Evolutionary conservation across 1,140 invertebrate species (phyloP).

Genomic region (Acyrthosiphon pisum): DNA sequence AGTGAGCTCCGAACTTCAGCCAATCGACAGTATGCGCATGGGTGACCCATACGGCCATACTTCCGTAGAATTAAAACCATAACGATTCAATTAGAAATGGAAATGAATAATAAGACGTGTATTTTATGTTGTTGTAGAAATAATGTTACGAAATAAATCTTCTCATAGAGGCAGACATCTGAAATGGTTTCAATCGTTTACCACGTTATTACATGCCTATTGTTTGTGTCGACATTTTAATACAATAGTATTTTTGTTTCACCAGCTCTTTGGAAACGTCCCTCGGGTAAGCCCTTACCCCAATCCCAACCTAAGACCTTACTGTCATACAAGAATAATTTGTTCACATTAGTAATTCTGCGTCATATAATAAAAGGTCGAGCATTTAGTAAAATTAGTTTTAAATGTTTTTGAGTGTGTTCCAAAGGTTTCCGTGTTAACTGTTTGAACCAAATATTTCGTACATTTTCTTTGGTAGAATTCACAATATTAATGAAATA

Average conservation of each 20-base stretch:
- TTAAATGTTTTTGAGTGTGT: not conserved
- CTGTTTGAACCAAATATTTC: not conserved
- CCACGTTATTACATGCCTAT: not conserved
- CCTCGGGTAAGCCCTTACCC: not conserved
- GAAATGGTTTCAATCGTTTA: constrained; percentile 8
- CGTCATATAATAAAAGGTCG: constrained; percentile 20
- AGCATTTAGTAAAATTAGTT: not conserved
- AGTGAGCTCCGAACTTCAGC: not conserved
- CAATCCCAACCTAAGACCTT: not conserved
- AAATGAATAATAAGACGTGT: not conserved
- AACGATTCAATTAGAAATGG: not conserved
- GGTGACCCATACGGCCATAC: too few relatives aligned
- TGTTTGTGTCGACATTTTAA: constrained; percentile 32
- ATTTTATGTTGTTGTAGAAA: not conserved
- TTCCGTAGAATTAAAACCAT: not conserved
- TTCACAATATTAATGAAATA: not conserved
- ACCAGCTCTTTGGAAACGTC: not conserved
- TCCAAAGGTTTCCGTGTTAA: not conserved
- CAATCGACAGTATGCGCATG: not conserved
- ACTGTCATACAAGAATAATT: not conserved
- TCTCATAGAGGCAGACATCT: not conserved
- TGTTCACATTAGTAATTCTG: constrained; percentile 4
- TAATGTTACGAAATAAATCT: not conserved
- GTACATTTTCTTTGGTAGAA: not conserved
- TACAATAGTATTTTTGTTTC: constrained; percentile 36